A percentile compares a stretch with the other conserved stretches of the same genome.
These are phyloP conservation scores for Oedothorax gibbosus DNA, from an alignment of 1,140 invertebrate species.

Conservation along the genomic window DNA sequence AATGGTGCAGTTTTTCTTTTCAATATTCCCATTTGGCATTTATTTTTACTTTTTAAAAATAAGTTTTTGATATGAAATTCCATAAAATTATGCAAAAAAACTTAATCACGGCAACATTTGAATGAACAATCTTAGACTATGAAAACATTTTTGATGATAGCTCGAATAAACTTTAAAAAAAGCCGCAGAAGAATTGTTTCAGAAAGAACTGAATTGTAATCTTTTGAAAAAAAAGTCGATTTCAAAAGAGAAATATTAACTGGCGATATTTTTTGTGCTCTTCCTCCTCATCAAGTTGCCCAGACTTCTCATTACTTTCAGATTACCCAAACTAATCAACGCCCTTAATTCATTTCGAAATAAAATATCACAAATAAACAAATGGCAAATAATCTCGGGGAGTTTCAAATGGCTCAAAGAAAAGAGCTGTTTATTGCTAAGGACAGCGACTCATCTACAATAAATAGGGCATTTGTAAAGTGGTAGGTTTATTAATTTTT, in stretches of 20 bases:
- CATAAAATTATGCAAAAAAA: too few relatives aligned
- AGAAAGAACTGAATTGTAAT: slow-evolving; percentile 36
- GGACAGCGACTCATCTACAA: slow-evolving; percentile 35
- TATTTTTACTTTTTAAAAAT: too few relatives aligned
- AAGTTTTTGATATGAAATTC: too few relatives aligned
- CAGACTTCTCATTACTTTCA: slow-evolving; percentile 47
- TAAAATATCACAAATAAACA: slow-evolving; percentile 16
- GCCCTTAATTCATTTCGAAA: slow-evolving; percentile 44
- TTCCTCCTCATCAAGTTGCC: not conserved
- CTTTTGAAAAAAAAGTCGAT: slow-evolving; percentile 12
- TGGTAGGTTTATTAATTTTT: not conserved
- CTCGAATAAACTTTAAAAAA: slow-evolving; percentile 4
- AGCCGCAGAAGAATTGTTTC: slow-evolving; percentile 7
- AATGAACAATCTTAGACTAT: not conserved
- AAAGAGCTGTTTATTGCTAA: slow-evolving; percentile 29
- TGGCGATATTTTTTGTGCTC: not conserved
- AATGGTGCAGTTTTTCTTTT: too few relatives aligned
- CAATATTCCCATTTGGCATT: too few relatives aligned
- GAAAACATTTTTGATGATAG: slow-evolving; percentile 10
- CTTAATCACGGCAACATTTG: not conserved
- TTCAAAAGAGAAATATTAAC: slow-evolving; percentile 36
- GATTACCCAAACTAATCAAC: slow-evolving; percentile 53
- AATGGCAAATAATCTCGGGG: slow-evolving; percentile 14
- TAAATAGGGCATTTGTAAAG: slow-evolving; percentile 51
- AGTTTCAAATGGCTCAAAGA: not conserved